phyloP scores from a whole-genome alignment of 2,113 vertebrate genomes.

The Oreochromis spilurus region DNA sequence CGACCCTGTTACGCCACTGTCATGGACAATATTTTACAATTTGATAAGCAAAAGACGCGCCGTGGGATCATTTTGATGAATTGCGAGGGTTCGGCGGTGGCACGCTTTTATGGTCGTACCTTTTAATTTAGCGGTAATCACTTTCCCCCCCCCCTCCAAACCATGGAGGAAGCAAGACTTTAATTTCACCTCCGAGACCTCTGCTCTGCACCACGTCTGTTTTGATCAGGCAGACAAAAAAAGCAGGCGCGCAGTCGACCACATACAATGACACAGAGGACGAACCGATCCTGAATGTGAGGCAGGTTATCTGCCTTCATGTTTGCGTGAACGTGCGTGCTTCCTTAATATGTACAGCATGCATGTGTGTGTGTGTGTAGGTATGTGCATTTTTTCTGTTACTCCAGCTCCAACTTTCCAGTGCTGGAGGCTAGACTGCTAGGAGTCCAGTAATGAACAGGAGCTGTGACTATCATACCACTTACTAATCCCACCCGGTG shows the following conservation, averaged over 20 bases:
- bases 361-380: background rate
- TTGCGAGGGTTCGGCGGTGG: conserved; percentile 31
- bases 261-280: background rate
- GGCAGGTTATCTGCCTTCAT: background rate
- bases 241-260: background rate
- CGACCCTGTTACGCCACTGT: conserved; percentile 57
- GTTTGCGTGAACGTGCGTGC: background rate
- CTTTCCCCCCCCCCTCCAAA: background rate
- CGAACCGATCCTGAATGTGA: background rate
- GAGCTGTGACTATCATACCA: background rate
- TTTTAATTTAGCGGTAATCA: conserved; percentile 73
- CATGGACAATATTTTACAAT: conserved; percentile 73
- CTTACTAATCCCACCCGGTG: conserved; percentile 12
- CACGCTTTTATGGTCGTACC: conserved; percentile 53
- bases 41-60: conserved; percentile 68
- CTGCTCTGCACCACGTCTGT: conserved; percentile 41
- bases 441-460: conserved; percentile 47
- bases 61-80: conserved; percentile 59
- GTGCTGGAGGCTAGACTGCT: conserved; percentile 26
- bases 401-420: background rate
- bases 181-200: conserved; percentile 67
- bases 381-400: background rate
- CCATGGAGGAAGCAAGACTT: conserved; percentile 42
- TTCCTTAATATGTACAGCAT: background rate
- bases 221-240: conserved; percentile 51